These are phyloP conservation scores for Urocyon cinereoargenteus DNA, from an alignment of 2,797 vertebrate genomes.

Conservation along the genomic window DNA sequence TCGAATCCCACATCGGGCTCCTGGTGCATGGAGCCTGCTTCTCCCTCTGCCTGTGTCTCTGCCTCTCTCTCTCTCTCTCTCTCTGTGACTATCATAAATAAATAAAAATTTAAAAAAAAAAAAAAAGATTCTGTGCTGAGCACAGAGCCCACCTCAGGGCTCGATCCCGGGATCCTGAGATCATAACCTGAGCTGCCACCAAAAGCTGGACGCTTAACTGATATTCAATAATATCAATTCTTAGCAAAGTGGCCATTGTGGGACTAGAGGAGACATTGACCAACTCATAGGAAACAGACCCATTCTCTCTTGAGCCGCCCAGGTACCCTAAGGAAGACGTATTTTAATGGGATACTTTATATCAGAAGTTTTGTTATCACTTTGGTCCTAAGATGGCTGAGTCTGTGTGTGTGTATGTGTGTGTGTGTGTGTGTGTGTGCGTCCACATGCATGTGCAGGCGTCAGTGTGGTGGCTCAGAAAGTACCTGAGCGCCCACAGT, in stretches of 20 bases:
- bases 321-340: background rate
- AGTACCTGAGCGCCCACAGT: background rate
- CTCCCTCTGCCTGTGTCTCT: too few species aligned
- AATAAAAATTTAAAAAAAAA: too few species aligned
- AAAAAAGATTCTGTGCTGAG: background rate
- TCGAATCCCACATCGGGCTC: too few species aligned
- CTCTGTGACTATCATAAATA: too few species aligned
- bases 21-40: too few species aligned
- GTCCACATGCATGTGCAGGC: background rate
- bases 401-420: background rate
- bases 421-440: background rate
- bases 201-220: background rate
- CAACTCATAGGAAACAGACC: background rate
- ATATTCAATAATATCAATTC: background rate
- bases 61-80: too few species aligned
- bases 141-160: accelerated
- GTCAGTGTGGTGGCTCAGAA: background rate
- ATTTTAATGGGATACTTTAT: background rate
- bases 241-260: background rate
- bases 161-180: background rate
- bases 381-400: background rate
- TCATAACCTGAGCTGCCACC: background rate
- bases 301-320: background rate
- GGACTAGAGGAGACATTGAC: background rate
- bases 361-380: background rate